Conservation (phyloP, 2,113 vertebrate genomes). For the Tragulus kanchil region DNA sequence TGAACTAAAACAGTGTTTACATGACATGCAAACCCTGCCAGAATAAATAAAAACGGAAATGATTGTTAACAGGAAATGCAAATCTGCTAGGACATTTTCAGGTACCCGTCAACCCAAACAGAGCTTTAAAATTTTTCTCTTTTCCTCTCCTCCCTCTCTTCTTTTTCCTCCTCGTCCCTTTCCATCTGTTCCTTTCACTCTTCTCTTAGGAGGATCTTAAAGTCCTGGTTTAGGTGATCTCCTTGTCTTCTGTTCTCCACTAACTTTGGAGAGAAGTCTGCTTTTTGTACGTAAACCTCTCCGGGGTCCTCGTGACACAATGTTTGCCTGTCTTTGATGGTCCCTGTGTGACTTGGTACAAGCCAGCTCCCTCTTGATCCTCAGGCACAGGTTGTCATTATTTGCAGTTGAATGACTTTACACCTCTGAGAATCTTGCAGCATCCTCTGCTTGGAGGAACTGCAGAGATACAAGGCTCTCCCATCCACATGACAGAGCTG, state of each 20-base stretch:
- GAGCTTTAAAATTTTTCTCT: not conserved
- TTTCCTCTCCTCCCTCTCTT: not conserved
- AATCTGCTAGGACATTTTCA: constrained; percentile 17
- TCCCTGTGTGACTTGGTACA: fast-evolving
- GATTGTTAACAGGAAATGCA: constrained; percentile 43
- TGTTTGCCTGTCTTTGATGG: not conserved
- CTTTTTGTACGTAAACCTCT: not conserved
- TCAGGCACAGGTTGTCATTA: not conserved
- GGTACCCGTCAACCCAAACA: not conserved
- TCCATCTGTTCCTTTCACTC: not conserved
- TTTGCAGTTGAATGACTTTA: not conserved
- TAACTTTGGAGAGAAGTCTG: not conserved
- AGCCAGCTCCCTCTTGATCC: not conserved
- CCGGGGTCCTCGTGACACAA: fast-evolving
- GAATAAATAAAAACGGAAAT: constrained; percentile 66
- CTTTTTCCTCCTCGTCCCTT: not conserved
- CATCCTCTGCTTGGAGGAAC: not conserved
- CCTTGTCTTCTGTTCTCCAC: not conserved
- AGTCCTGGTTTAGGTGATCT: fast-evolving
- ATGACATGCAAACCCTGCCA: not conserved
- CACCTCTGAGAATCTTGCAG: not conserved
- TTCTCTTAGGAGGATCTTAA: not conserved
- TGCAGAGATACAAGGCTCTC: not conserved
- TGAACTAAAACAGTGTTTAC: constrained; percentile 57
- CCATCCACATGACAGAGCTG: not conserved